phyloP scores from a whole-genome alignment of 2,797 vertebrate genomes.

The Hydrolagus colliei region DNA sequence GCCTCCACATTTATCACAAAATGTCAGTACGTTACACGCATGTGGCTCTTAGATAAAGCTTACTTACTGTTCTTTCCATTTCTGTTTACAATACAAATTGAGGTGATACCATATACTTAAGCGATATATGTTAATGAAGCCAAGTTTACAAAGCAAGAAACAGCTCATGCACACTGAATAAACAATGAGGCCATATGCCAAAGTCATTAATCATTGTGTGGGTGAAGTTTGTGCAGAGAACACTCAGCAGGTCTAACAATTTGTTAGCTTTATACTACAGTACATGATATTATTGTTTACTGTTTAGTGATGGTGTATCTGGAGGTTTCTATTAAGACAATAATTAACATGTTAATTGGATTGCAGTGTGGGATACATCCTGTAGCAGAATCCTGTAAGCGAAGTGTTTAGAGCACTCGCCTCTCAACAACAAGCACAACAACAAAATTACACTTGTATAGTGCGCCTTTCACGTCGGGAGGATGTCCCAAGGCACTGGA shows the following conservation, averaged over 20 bases:
- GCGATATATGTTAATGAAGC: constrained; percentile 30
- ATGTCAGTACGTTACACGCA: background rate
- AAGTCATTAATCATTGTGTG: constrained; percentile 27
- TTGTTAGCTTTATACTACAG: constrained; percentile 26
- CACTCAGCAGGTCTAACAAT: constrained; percentile 29
- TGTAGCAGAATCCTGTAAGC: no score
- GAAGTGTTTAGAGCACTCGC: no score
- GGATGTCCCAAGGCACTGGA: no score
- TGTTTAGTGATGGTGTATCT: background rate
- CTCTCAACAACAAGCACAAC: no score
- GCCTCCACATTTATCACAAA: background rate
- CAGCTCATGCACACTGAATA: constrained; percentile 28
- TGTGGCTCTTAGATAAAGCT: background rate
- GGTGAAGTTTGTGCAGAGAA: constrained; percentile 26
- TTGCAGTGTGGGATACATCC: no score
- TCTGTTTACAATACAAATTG: constrained; percentile 23
- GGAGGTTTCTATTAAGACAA: no score
- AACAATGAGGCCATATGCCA: constrained; percentile 32
- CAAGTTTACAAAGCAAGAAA: constrained; percentile 33
- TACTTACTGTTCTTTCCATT: background rate
- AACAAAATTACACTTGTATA: no score
- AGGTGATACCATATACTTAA: constrained; percentile 22
- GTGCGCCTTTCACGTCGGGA: no score
- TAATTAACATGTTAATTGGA: no score
- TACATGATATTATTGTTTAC: constrained; percentile 26